Conservation (phyloP, 2,888 invertebrate species). For the Anoplius nigerrimus region DNA sequence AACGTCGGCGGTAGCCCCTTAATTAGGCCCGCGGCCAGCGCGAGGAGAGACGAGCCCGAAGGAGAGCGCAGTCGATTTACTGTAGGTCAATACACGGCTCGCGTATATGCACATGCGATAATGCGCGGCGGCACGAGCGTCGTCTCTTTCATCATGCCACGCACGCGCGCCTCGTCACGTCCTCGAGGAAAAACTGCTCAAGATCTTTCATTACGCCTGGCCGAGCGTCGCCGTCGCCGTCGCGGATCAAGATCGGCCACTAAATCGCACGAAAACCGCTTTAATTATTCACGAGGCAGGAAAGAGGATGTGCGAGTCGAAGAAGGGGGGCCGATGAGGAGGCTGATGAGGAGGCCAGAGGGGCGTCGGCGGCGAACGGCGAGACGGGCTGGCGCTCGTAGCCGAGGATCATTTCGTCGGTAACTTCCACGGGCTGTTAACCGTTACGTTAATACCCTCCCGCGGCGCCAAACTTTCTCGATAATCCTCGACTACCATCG, state of each 20-base stretch:
- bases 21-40: conserved; percentile 42
- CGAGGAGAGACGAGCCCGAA: conserved; percentile 7
- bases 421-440: conserved; percentile 34
- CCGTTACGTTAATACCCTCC: conserved; percentile 26
- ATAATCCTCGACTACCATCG: conserved; percentile 17
- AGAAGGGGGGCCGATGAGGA: not conserved
- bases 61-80: not conserved
- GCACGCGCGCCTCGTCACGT: no score
- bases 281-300: conserved; percentile 62
- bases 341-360: not conserved
- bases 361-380: conserved; percentile 27
- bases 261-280: conserved; percentile 63
- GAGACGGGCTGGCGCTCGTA: conserved; percentile 19
- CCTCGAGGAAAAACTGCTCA: no score
- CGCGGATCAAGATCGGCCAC: conserved; percentile 33
- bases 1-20: conserved; percentile 29
- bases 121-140: not conserved
- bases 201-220: not conserved
- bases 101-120: not conserved
- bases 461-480: conserved; percentile 32
- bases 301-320: conserved; percentile 24
- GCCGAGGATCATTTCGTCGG: conserved; percentile 36
- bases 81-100: not conserved
- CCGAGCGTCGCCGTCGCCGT: not conserved
- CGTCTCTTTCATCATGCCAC: not conserved